Evolutionary conservation across 2,113 vertebrate species (phyloP).

Genomic region (Alces alces): DNA sequence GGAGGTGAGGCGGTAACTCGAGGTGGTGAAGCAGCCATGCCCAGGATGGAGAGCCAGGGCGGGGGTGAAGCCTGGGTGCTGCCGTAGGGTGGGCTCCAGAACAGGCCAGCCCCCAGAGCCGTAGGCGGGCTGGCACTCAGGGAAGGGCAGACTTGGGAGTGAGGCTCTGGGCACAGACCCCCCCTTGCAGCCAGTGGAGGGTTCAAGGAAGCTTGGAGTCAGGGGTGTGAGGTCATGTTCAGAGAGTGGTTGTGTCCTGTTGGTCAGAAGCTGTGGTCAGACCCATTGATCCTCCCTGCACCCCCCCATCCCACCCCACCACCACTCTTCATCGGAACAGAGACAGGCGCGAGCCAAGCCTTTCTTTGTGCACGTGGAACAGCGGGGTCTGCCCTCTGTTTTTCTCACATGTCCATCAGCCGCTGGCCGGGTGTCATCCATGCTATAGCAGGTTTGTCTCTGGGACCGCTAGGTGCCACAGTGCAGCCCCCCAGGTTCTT

Average conservation of each 20-base stretch:
- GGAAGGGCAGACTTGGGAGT: not conserved
- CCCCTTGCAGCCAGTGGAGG: not conserved
- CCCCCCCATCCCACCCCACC: no score
- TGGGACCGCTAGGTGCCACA: no score
- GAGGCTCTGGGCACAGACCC: not conserved
- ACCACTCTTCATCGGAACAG: accelerated
- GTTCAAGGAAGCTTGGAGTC: not conserved
- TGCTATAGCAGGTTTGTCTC: not conserved
- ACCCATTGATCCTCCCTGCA: accelerated
- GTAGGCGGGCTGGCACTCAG: no score
- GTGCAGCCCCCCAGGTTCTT: not conserved
- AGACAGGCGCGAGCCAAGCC: not conserved
- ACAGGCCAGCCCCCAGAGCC: not conserved
- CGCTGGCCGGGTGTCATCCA: accelerated
- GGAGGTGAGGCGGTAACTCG: not conserved
- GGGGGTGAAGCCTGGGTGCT: no score
- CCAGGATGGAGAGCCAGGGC: not conserved
- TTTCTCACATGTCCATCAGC: accelerated
- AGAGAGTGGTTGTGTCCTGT: not conserved
- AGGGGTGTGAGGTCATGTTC: not conserved
- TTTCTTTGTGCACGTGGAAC: not conserved
- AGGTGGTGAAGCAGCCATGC: not conserved
- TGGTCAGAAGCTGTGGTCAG: not conserved
- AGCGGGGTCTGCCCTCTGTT: not conserved
- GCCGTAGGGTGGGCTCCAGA: accelerated